Base-by-base conservation (phyloP, 2,888 invertebrate species). In the Heliconius hortense region DNA sequence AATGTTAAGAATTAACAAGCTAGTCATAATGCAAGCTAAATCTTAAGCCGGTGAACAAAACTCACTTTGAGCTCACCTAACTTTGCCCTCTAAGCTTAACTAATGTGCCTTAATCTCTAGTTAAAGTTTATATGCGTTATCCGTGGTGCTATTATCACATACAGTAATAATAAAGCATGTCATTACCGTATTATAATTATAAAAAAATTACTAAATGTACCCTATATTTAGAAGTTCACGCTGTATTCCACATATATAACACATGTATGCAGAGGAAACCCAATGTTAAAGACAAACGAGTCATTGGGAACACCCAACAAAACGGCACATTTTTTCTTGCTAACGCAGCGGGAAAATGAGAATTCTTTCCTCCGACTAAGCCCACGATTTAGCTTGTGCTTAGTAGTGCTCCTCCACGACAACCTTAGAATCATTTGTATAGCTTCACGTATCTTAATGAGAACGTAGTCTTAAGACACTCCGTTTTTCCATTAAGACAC, bases 1-100 rank as follows among this genome's bases (percentile, higher is more conserved):
- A n/a, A n/a, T n/a, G n/a, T n/a, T n/a, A n/a, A n/a, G n/a, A 69
- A 69, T 69, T 56, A 69, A 69, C 69, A 69, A 69, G 69, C 35
- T 69, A 31, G 31, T 69, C 31, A 69, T 53, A 69, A 56, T 35
- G 56, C 69, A 56, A 56, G 56, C 56, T 35, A 56, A 69, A 69
- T 35, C 56, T 48, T 68, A 48, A 68, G 67, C 48, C 68, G 53
- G 53, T 53, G 53, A 68, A 68, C 68, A 48, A 69, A 69, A 69
- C 56, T 69, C n/a, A 10, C 56, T n/a, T 21, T 56, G 53, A 56
- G 53, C 56, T 69, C 28, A 53, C 68, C 68, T 53, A 69, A 69
- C 35, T 56, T 69, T n/a, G 28, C 31, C 69, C 31, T 56, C 69
- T 35, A 56, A 69, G 69, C 56, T 69, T 8, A 56, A 35, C 69